These are phyloP conservation scores for Corvus moneduloides DNA, from an alignment of 2,113 vertebrate species.

Conservation along the genomic window DNA sequence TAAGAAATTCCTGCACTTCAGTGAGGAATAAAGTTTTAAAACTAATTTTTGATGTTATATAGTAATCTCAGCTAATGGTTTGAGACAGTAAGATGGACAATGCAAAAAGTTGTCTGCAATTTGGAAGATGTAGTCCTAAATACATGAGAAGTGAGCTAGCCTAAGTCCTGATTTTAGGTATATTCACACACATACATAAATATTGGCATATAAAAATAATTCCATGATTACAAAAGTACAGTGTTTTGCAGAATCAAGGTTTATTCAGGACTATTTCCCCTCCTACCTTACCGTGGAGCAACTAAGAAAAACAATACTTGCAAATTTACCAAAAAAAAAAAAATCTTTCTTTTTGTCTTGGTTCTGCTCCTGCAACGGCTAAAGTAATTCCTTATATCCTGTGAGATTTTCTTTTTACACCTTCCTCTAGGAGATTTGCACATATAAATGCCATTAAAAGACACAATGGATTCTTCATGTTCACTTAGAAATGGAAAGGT, in stretches of 20 bases:
- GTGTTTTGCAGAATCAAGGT: background rate
- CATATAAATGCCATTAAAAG: background rate
- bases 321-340: background rate
- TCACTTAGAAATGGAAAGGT: background rate
- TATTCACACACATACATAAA: background rate
- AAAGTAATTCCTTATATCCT: background rate
- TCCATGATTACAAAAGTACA: background rate
- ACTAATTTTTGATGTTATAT: background rate
- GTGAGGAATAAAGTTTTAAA: background rate
- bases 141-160: background rate
- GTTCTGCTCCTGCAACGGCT: background rate
- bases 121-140: background rate
- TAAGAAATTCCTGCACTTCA: background rate
- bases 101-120: background rate
- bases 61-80: background rate
- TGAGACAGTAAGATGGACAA: background rate
- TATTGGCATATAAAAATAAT: background rate
- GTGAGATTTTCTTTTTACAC: background rate
- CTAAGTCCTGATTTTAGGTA: background rate
- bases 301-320: background rate
- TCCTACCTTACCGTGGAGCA: background rate
- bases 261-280: background rate
- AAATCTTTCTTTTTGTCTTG: background rate
- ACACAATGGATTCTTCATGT: background rate
- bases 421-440: background rate